These are phyloP conservation scores for Tragulus kanchil DNA, from an alignment of 2,113 vertebrate genomes.

Conservation along the genomic window DNA sequence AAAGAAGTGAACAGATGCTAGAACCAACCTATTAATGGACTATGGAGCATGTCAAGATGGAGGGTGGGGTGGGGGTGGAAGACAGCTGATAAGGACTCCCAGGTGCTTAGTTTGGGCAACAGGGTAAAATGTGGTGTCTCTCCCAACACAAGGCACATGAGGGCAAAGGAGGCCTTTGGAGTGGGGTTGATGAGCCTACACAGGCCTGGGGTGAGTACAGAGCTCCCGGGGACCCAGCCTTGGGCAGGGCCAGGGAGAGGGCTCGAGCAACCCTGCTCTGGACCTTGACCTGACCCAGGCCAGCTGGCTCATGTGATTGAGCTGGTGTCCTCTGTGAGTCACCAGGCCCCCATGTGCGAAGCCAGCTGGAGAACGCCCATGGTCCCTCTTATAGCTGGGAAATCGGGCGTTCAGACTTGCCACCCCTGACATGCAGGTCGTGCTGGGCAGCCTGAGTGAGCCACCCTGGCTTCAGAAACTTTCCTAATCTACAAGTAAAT, in stretches of 20 bases:
- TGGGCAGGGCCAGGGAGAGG: background rate
- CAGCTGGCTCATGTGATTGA: background rate
- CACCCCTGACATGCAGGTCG: background rate
- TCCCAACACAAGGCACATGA: accelerated
- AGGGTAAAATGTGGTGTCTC: background rate
- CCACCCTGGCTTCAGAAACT: background rate
- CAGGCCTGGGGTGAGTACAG: background rate
- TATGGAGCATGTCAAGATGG: accelerated
- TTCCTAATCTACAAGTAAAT: background rate
- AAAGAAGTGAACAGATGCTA: background rate
- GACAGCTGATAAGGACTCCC: too few relatives aligned
- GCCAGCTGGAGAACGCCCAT: accelerated
- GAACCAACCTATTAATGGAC: background rate
- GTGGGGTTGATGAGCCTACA: background rate
- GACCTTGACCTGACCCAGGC: background rate
- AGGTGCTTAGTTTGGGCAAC: background rate
- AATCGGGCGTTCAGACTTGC: background rate
- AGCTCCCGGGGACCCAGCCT: background rate
- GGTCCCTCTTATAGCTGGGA: background rate
- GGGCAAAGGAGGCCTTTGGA: background rate
- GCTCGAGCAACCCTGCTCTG: background rate
- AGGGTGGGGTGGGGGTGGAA: too few relatives aligned
- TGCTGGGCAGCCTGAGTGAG: background rate
- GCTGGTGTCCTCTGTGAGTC: background rate
- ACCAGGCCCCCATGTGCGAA: background rate